Percentiles rank a stretch among this genome's conserved stretches.
Conservation (phyloP, 2,888 invertebrate genomes). For the Scaptomyza cyrtandrae region DNA sequence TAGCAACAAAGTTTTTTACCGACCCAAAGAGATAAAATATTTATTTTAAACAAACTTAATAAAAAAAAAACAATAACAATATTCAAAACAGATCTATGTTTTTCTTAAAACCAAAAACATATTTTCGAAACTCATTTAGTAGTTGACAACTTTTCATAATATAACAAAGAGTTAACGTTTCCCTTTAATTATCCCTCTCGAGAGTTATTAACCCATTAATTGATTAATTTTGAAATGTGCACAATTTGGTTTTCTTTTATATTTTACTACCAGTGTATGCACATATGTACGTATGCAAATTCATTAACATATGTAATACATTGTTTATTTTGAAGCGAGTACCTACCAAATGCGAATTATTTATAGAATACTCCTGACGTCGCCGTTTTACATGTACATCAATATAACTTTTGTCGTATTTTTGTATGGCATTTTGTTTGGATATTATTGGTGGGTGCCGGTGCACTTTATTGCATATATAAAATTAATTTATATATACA, state of each 20-base stretch:
- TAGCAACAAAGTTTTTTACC: background rate
- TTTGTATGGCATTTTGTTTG: conserved; percentile 33
- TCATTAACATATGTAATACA: conserved; percentile 1
- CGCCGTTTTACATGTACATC: conserved; percentile 33
- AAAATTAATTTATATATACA: conserved; percentile 23
- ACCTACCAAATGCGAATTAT: conserved; percentile 33
- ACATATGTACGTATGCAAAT: conserved; percentile 2
- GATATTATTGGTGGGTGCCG: conserved; percentile 7
- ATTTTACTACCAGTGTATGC: background rate
- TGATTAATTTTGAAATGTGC: background rate
- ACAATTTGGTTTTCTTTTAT: background rate
- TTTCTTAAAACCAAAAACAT: background rate
- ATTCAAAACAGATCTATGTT: too few species aligned
- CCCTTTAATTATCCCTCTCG: background rate
- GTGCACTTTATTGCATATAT: conserved; percentile 23
- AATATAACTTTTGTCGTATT: conserved; percentile 19
- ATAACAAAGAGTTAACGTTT: background rate
- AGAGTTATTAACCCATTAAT: background rate
- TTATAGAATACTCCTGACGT: conserved; percentile 39
- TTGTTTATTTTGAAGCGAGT: conserved; percentile 34
- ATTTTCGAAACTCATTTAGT: background rate
- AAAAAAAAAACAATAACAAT: too few species aligned
- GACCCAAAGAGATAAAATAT: background rate
- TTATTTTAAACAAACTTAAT: background rate
- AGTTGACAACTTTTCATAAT: background rate